Evolutionary conservation across 2,888 invertebrate genomes (phyloP).

Genomic region (Cephalotes varians): DNA sequence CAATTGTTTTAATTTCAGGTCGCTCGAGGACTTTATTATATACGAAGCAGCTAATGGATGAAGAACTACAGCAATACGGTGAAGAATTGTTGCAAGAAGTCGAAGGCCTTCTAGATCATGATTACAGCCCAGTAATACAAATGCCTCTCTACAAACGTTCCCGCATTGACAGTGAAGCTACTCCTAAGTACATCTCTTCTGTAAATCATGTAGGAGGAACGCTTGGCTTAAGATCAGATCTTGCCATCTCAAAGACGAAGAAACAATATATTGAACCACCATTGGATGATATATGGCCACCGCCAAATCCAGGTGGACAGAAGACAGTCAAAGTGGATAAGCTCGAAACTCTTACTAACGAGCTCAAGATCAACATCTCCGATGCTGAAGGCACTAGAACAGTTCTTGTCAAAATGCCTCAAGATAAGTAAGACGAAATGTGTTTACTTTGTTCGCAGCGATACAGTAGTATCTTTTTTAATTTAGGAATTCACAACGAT

Average conservation of each 20-base stretch:
- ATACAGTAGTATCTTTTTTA: background rate
- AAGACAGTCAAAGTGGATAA: constrained; percentile 74
- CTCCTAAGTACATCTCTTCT: constrained; percentile 70
- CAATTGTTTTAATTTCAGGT: constrained; percentile 73
- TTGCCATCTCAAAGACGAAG: constrained; percentile 59
- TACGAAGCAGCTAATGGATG: constrained; percentile 80
- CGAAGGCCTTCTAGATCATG: constrained; percentile 83
- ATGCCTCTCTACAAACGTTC: constrained; percentile 80
- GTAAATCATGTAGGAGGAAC: constrained; percentile 77
- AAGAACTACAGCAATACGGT: constrained; percentile 82
- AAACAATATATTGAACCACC: constrained; percentile 87
- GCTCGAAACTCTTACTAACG: constrained; percentile 80
- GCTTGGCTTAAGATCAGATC: constrained; percentile 68
- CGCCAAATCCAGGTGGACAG: constrained; percentile 83
- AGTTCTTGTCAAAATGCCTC: constrained; percentile 82
- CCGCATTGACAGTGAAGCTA: constrained; percentile 77
- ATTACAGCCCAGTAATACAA: constrained; percentile 81
- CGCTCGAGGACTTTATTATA: constrained; percentile 83
- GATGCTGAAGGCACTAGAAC: constrained; percentile 83
- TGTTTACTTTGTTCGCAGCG: background rate
- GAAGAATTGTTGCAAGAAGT: constrained; percentile 83
- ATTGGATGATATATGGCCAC: constrained; percentile 88
- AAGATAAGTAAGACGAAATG: constrained; percentile 74
- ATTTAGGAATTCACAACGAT: background rate
- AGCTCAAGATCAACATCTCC: constrained; percentile 83